Evolutionary conservation across 2,888 invertebrate species (phyloP), one percentile per base, ranked within the genome.

Genomic region (Phaonia tiefii): DNA sequence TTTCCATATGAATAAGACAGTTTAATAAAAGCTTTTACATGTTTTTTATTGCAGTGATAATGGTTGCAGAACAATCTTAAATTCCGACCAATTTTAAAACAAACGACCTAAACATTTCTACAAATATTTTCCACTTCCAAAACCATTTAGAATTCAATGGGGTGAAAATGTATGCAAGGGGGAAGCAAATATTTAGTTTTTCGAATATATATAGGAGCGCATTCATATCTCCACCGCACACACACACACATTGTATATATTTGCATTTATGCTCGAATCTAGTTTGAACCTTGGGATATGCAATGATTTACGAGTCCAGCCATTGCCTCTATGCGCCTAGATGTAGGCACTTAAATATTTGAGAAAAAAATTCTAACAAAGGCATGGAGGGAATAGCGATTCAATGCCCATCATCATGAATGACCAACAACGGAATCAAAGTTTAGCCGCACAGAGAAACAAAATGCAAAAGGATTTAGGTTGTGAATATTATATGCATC

Each of bases 291-390:
- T 70, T 79, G 46, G 69, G 42, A 37, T 76, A 46, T 58, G 56
- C 42, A 76, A 76, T 80, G 76, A 80, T 76, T 76, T 76, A 76
- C 54, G 25, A 54, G 54, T 8, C 22, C 54, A 73, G 54, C 26
- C 60, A 46, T 46, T 46, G 69, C 66, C 75, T 70, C 49, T 75
- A 65, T 69, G 80, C 73, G 80, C 70, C 80, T 80, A 77, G 73
- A 80, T 65, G 74, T 74, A 80, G 58, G 77, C 80, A 71, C 66
- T 77, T 66, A 67, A 71, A 77, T 77, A 63, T 75, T 65, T 63
- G 46, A 15, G 49, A 42, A 49, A 20, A 3, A 31, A n/a, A n/a
- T 10, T 13, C n/a, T n/a, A 56, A 42, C 54, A 70, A 54, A 70
- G 0, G 8, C 37, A 22, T 13, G 58, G 31, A 58, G 31, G 7